phyloP scores from a whole-genome alignment of 1,140 invertebrate genomes.

The Holotrichia oblita region DNA sequence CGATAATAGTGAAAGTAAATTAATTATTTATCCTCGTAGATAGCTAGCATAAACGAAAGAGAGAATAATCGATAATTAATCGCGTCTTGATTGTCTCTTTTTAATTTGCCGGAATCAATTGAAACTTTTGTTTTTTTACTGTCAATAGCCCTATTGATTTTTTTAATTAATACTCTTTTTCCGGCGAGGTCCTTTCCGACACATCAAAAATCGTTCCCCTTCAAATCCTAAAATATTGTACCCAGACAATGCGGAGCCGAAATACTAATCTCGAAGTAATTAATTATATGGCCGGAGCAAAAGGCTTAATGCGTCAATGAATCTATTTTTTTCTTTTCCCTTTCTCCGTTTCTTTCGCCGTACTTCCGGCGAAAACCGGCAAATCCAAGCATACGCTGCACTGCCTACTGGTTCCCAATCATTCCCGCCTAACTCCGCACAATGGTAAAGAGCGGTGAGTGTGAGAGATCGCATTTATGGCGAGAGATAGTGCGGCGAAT shows the following conservation, averaged over 20 bases:
- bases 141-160: background rate
- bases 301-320: slow-evolving; percentile 34
- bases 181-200: background rate
- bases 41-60: too few species aligned
- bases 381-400: background rate
- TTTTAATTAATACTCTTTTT: background rate
- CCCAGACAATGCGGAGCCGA: slow-evolving; percentile 28
- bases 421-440: background rate
- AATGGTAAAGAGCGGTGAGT: slow-evolving; percentile 3
- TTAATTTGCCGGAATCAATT: background rate
- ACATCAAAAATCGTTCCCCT: background rate
- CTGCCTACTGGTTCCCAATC: slow-evolving; percentile 1
- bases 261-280: slow-evolving; percentile 32
- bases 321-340: slow-evolving; percentile 24
- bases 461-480: slow-evolving; percentile 20
- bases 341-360: slow-evolving; percentile 22
- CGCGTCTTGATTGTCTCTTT: background rate
- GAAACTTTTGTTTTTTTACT: background rate
- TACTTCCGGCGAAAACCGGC: slow-evolving; percentile 17
- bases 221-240: background rate
- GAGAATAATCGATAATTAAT: too few species aligned
- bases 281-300: slow-evolving; percentile 26
- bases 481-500: slow-evolving; percentile 12
- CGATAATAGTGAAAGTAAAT: too few species aligned
- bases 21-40: too few species aligned